A percentile compares a stretch with the other conserved stretches of the same genome.
Evolutionary conservation across 2,113 vertebrate species (phyloP).

Genomic region (Taxidea taxus): DNA sequence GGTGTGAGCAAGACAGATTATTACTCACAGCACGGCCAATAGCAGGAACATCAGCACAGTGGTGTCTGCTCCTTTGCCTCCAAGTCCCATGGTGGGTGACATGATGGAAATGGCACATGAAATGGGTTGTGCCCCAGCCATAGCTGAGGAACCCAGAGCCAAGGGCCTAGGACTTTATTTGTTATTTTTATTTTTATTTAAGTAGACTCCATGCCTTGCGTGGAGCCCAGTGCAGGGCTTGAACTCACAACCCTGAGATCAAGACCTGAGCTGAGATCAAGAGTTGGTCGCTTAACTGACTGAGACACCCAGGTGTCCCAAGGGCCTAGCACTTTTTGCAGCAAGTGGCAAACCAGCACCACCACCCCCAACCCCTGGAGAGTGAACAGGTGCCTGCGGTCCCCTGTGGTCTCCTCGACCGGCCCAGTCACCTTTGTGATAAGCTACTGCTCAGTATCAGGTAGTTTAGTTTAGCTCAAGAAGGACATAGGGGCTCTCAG

Average conservation of each 20-base stretch:
- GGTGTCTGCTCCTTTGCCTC: not conserved
- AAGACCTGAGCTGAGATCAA: not conserved
- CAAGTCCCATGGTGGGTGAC: not conserved
- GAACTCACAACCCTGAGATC: not conserved
- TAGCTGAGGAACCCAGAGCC: not conserved
- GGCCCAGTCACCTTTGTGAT: not conserved
- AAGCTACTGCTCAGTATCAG: not conserved
- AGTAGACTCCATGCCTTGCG: not conserved
- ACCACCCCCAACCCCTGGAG: not conserved
- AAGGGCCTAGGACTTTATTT: not conserved
- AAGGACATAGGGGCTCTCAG: not conserved
- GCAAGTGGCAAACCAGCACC: not conserved
- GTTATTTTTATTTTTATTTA: not conserved
- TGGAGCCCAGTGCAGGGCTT: not conserved
- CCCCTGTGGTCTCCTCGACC: not conserved
- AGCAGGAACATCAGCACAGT: not conserved
- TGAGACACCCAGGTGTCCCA: not conserved
- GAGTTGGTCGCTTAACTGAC: not conserved
- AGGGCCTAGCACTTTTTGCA: not conserved
- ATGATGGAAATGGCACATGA: not conserved
- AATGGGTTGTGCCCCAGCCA: not conserved
- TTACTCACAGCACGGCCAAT: not conserved
- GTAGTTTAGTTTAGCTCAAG: not conserved
- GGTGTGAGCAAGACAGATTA: too few species aligned
- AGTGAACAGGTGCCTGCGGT: not conserved